These are phyloP conservation scores for Synergus japonicus DNA, from an alignment of 2,888 invertebrate genomes.

Conservation along the genomic window DNA sequence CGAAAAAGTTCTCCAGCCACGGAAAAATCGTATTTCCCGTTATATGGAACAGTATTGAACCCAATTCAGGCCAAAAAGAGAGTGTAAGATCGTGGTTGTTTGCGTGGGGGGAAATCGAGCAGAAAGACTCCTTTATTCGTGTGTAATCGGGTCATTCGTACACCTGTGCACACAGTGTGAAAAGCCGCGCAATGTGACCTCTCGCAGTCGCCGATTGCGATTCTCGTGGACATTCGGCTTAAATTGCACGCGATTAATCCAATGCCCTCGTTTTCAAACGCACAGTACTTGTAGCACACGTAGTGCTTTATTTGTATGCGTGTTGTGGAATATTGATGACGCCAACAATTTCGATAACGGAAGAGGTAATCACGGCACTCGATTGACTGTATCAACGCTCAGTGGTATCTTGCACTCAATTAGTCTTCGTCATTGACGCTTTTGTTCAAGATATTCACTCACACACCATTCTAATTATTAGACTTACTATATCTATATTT, in stretches of 20 bases:
- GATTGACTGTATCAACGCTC: conserved; percentile 34
- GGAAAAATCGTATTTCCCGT: conserved; percentile 30
- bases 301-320: conserved; percentile 29
- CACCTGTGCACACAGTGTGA: conserved; percentile 25
- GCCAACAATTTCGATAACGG: conserved; percentile 25
- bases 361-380: conserved; percentile 26
- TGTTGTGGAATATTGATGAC: conserved; percentile 35
- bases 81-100: conserved; percentile 13
- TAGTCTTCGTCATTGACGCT: conserved; percentile 23
- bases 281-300: conserved; percentile 38
- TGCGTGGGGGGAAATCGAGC: not conserved
- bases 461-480: no score
- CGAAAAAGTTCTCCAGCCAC: conserved; percentile 23
- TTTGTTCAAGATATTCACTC: conserved; percentile 9
- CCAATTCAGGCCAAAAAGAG: not conserved
- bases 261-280: conserved; percentile 40
- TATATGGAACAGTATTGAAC: conserved; percentile 25
- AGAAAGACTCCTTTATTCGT: not conserved
- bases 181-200: conserved; percentile 38
- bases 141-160: conserved; percentile 35
- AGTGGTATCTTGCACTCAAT: conserved; percentile 34
- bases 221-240: conserved; percentile 45
- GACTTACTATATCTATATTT: no score
- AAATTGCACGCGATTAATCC: conserved; percentile 49
- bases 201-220: conserved; percentile 39